Evolutionary conservation across 92 coral and sea anemone species (phyloP).

Genomic region (Ricordea florida): DNA sequence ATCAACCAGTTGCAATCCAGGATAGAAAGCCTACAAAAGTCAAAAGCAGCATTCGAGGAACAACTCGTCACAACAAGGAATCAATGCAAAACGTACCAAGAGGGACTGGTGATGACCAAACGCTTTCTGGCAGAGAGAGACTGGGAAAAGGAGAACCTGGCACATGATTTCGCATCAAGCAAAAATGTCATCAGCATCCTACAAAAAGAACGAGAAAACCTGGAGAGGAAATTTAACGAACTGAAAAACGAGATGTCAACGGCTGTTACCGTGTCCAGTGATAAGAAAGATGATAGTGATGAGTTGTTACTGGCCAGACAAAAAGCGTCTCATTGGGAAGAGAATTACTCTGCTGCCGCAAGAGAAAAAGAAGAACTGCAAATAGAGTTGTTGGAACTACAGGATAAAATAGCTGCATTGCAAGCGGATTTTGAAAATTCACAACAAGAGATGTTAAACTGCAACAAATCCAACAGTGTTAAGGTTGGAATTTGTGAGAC

Average conservation of each 20-base stretch:
- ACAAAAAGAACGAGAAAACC: slow-evolving; percentile 32
- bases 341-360: slow-evolving; percentile 23
- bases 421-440: slow-evolving; percentile 64
- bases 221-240: slow-evolving; percentile 36
- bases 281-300: slow-evolving; percentile 1
- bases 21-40: slow-evolving; percentile 42
- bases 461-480: slow-evolving; percentile 21
- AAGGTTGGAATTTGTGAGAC: too few relatives aligned
- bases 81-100: slow-evolving; percentile 57
- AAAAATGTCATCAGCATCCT: slow-evolving; percentile 43
- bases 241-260: slow-evolving; percentile 46
- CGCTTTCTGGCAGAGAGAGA: slow-evolving; percentile 59
- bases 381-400: slow-evolving; percentile 39
- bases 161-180: slow-evolving; percentile 35
- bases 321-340: slow-evolving; percentile 45
- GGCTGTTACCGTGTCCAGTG: neutral
- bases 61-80: slow-evolving; percentile 34
- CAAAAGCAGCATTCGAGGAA: slow-evolving; percentile 30
- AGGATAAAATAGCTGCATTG: slow-evolving; percentile 28
- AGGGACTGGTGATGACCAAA: slow-evolving; percentile 43
- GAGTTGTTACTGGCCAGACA: slow-evolving; percentile 36
- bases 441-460: slow-evolving; percentile 23
- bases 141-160: slow-evolving; percentile 73
- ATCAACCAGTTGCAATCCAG: slow-evolving; percentile 39
- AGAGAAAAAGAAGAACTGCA: slow-evolving; percentile 66